A percentile compares a stretch with the other conserved stretches of the same genome.
phyloP scores from a whole-genome alignment of 2,797 vertebrate genomes.

The Pseudochirops corinnae region DNA sequence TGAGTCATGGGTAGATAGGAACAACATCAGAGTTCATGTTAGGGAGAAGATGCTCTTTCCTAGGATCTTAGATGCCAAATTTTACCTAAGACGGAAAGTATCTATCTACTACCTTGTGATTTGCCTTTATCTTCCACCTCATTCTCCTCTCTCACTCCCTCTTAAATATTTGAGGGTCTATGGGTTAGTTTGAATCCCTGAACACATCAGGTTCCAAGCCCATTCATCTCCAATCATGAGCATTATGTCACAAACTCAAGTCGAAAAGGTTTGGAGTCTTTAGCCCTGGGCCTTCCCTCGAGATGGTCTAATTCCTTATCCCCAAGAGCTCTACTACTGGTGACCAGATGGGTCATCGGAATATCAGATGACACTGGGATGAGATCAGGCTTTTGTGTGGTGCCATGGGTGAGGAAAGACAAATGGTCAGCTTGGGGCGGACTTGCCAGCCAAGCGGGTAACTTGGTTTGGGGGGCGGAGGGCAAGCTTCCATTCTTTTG shows the following conservation, averaged over 20 bases:
- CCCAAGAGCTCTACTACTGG: conserved; percentile 16
- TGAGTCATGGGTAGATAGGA: not conserved
- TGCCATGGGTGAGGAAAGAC: conserved; percentile 11
- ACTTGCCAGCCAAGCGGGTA: not conserved
- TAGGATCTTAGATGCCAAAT: not conserved
- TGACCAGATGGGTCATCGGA: conserved; percentile 45
- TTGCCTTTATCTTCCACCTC: conserved; percentile 68
- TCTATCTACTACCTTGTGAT: conserved; percentile 41
- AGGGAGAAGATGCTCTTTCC: not conserved
- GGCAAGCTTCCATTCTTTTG: not conserved
- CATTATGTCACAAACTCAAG: conserved; percentile 62
- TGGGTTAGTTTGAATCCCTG: conserved; percentile 68
- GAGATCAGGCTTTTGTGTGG: not conserved
- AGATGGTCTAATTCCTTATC: conserved; percentile 54
- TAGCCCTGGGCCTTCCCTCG: conserved; percentile 35
- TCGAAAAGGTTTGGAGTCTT: conserved; percentile 57
- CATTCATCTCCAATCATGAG: conserved; percentile 55
- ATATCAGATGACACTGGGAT: not conserved
- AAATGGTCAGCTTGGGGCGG: conserved; percentile 12
- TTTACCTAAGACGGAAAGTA: conserved; percentile 19
- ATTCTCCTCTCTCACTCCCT: conserved; percentile 62
- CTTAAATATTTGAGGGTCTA: conserved; percentile 52
- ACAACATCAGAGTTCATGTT: fast-evolving
- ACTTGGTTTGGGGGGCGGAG: not conserved
- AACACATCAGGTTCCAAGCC: conserved; percentile 69